Percentiles rank a stretch among this genome's conserved stretches.
Evolutionary conservation across 2,113 vertebrate species (phyloP).

Genomic region (Strigops habroptila): DNA sequence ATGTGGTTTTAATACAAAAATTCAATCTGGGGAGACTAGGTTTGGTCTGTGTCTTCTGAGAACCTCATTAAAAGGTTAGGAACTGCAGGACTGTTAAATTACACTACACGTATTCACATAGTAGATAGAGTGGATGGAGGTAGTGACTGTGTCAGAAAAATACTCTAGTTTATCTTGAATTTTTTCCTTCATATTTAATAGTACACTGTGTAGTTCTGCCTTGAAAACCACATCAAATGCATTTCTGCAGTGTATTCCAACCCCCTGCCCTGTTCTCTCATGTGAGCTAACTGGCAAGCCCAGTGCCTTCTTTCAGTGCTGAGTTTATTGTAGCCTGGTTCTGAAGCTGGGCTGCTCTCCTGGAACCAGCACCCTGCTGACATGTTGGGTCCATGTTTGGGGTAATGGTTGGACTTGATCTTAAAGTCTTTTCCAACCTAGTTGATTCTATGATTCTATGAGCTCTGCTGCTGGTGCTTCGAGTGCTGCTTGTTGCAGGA

Average conservation of each 20-base stretch:
- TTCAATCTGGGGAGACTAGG: background rate
- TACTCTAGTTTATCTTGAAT: background rate
- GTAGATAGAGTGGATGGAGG: background rate
- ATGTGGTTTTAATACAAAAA: conserved; percentile 22
- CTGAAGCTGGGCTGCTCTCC: background rate
- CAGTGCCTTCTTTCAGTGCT: background rate
- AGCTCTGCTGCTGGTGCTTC: fast-evolving
- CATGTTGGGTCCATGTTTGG: background rate
- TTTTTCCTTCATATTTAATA: background rate
- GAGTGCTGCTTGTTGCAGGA: background rate
- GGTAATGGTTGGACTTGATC: background rate
- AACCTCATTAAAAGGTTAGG: conserved; percentile 8
- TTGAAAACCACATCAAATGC: background rate
- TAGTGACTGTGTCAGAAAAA: background rate
- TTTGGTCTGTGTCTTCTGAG: background rate
- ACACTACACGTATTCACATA: background rate
- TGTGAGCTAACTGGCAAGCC: background rate
- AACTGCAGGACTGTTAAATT: conserved; percentile 19
- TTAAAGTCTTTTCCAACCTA: background rate
- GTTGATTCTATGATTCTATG: background rate
- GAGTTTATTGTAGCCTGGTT: background rate
- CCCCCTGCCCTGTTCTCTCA: background rate
- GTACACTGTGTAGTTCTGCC: background rate
- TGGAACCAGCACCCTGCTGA: background rate
- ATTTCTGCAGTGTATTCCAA: background rate